Evolutionary conservation across 2,797 vertebrate genomes (phyloP), one percentile per base, ranked within the genome.

Genomic region (Chelidonichthys spinosus): DNA sequence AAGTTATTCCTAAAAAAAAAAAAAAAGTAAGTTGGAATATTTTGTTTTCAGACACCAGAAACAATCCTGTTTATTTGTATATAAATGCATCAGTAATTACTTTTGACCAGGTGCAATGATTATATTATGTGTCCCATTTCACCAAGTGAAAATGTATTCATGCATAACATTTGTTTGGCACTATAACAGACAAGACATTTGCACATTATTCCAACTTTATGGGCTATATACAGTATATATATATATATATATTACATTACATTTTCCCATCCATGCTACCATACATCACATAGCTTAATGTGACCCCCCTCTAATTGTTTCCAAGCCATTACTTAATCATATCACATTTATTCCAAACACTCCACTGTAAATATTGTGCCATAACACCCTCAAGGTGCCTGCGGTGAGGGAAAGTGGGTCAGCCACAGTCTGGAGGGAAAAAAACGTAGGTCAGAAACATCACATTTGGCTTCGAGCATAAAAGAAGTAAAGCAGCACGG

Each of bases 401-500:
- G 17, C 65, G 81, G 89, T 63, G 82, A 87, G 63, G 68, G 63
- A 92, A 95, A 94, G 68, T 95, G 89, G 94, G 94, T 93, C 93
- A 92, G 73, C 88, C 83, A 15, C 70, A 69, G 82, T 90, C 93
- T 90, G 73, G 14, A 35, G 85, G 92, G 91, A 84, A 84, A 90
- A 25, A 14, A 90, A 86, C 64, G 71, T 79, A 88, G 67, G 87
- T n/a, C 81, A 82, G 83, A 84, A 90, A 86, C 82, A 84, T 88
- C 76, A 77, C 61, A 89, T 90, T 88, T 85, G 17, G 82, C 93
- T 90, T 39, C 1, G 10, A 91, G 94, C 86, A 58, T 77, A 77
- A 87, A 88, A 88, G 72, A 91, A 89, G 81, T 76, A 78, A 82
- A 84, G 82, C 70, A 81, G 79, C 69, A 70, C 61, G 47, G 83